A percentile compares a stretch with the other conserved stretches of the same genome.
phyloP scores from a whole-genome alignment of 2,113 vertebrate species.

The Datnioides undecimradiatus region DNA sequence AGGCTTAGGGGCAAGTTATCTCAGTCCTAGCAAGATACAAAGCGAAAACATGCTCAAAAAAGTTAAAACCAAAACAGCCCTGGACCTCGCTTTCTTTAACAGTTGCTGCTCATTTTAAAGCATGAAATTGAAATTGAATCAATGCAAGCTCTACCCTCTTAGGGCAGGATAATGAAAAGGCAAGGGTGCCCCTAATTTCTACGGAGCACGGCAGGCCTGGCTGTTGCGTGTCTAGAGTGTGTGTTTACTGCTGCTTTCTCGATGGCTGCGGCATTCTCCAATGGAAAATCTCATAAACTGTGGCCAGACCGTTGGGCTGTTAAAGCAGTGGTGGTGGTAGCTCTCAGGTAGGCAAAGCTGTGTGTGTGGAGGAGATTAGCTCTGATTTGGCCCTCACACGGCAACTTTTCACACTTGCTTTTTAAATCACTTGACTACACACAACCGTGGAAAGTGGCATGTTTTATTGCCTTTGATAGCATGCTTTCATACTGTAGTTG shows the following conservation, averaged over 20 bases:
- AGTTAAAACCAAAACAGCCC: conserved; percentile 69
- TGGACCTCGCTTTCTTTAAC: conserved; percentile 54
- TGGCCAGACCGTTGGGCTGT: conserved; percentile 74
- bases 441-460: conserved; percentile 41
- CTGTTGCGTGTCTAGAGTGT: conserved; percentile 82
- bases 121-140: conserved; percentile 83
- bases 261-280: conserved; percentile 70
- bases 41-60: conserved; percentile 60
- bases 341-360: conserved; percentile 78
- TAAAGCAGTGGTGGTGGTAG: conserved; percentile 68
- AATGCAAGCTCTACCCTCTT: conserved; percentile 66
- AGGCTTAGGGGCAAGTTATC: conserved; percentile 77
- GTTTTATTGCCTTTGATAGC: conserved; percentile 65
- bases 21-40: conserved; percentile 69
- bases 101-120: conserved; percentile 77
- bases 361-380: conserved; percentile 65
- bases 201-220: conserved; percentile 79
- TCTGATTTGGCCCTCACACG: conserved; percentile 75
- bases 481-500: conserved; percentile 35
- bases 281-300: conserved; percentile 85
- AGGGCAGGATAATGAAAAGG: conserved; percentile 78
- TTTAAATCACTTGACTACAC: conserved; percentile 58
- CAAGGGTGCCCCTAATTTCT: conserved; percentile 77
- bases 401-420: conserved; percentile 67
- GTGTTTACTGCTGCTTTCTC: conserved; percentile 79